Evolutionary conservation across 2,797 vertebrate genomes (phyloP).

Genomic region (Pristis pectinata): DNA sequence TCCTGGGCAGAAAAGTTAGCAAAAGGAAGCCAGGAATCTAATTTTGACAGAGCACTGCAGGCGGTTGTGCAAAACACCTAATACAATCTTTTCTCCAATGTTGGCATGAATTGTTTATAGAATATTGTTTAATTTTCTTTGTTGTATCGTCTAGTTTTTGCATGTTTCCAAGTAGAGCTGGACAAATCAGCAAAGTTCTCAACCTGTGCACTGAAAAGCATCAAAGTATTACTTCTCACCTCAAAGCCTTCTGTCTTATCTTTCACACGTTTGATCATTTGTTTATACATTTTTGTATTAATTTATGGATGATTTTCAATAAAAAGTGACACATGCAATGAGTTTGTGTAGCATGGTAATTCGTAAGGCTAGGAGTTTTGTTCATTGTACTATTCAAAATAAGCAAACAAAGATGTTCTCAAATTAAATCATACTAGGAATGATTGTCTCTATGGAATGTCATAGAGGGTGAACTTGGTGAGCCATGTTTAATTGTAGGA

Average conservation of each 20-base stretch:
- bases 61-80: conserved; percentile 45
- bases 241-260: conserved; percentile 64
- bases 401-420: neutral
- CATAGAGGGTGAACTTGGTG: neutral
- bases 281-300: conserved; percentile 81
- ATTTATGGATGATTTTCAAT: conserved; percentile 78
- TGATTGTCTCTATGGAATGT: neutral
- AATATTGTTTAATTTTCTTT: conserved; percentile 39
- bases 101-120: neutral
- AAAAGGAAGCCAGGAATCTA: neutral
- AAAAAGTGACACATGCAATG: conserved; percentile 47
- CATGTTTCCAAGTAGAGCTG: conserved; percentile 62
- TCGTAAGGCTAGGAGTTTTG: neutral
- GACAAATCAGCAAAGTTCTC: conserved; percentile 47
- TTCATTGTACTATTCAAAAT: neutral
- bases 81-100: conserved; percentile 49
- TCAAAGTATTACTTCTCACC: conserved; percentile 63
- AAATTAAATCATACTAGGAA: no score
- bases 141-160: conserved; percentile 56
- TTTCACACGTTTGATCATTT: conserved; percentile 68
- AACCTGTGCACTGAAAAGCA: conserved; percentile 63
- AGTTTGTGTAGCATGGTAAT: neutral
- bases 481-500: neutral
- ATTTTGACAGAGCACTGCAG: neutral
- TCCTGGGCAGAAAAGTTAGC: neutral